Percentiles rank a stretch among this genome's conserved stretches.
Conservation (phyloP, 2,113 vertebrate species). For the Malurus elegans region DNA sequence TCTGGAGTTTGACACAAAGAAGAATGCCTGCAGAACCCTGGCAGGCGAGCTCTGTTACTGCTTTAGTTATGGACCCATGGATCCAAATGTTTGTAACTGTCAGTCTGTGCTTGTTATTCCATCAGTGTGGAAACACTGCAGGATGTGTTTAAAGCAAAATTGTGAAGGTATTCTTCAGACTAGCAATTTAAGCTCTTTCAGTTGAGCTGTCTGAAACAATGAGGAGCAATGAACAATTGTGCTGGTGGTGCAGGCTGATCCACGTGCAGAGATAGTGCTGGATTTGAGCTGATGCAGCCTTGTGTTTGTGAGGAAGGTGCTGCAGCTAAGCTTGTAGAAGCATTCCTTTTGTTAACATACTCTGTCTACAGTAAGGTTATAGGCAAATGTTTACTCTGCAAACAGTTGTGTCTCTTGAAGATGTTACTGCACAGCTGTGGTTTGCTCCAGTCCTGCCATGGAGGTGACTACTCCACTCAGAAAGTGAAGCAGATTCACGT, state of each 20-base stretch:
- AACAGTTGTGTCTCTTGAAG: constrained; percentile 52
- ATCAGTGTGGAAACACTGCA: background rate
- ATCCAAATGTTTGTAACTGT: constrained; percentile 52
- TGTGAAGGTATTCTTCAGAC: constrained; percentile 17
- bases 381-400: constrained; percentile 61
- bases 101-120: constrained; percentile 27
- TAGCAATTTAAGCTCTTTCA: constrained; percentile 13
- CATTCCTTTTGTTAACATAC: constrained; percentile 35
- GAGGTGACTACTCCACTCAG: background rate
- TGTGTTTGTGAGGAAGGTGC: background rate
- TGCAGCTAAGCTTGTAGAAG: background rate
- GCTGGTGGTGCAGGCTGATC: background rate
- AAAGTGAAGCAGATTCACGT: background rate
- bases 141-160: background rate
- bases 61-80: constrained; percentile 5
- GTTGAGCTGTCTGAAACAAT: constrained; percentile 29
- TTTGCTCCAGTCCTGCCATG: constrained; percentile 9
- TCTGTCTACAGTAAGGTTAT: constrained; percentile 32
- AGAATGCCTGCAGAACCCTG: constrained; percentile 25
- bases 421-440: constrained; percentile 54
- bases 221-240: background rate
- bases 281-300: background rate
- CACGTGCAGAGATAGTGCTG: background rate
- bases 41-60: background rate
- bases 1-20: constrained; percentile 24